Evolutionary conservation across 1,140 invertebrate species (phyloP).

Genomic region (Sycobia sp.): DNA sequence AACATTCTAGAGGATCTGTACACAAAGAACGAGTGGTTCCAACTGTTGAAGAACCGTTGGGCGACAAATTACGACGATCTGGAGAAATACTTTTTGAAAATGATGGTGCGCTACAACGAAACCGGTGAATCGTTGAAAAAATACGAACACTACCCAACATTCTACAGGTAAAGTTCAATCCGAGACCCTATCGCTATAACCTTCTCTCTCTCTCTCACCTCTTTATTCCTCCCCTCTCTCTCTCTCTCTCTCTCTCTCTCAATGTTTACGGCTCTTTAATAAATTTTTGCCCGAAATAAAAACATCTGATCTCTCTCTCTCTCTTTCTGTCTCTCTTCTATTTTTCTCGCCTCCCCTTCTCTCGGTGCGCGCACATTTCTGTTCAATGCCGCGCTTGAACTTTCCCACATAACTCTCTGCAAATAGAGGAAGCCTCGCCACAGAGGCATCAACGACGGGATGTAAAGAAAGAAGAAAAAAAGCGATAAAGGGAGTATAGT

Average conservation of each 20-base stretch:
- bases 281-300: slow-evolving; percentile 35
- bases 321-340: neutral
- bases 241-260: too few species aligned
- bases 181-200: too few species aligned
- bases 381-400: slow-evolving; percentile 18
- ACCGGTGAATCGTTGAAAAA: slow-evolving; percentile 80
- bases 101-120: slow-evolving; percentile 88
- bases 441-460: slow-evolving; percentile 32
- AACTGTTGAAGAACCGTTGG: slow-evolving; percentile 89
- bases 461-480: slow-evolving; percentile 1
- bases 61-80: slow-evolving; percentile 90
- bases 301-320: slow-evolving; percentile 15
- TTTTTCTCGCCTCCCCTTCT: neutral
- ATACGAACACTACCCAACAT: slow-evolving; percentile 90
- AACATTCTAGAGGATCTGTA: slow-evolving; percentile 73
- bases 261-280: slow-evolving; percentile 36
- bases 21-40: slow-evolving; percentile 84
- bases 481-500: neutral
- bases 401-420: slow-evolving; percentile 38
- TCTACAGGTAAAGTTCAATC: slow-evolving; percentile 71
- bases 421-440: slow-evolving; percentile 36
- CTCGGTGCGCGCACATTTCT: neutral
- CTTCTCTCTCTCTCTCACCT: neutral
- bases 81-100: slow-evolving; percentile 91
- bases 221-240: too few species aligned